phyloP scores from a whole-genome alignment of 1,140 invertebrate genomes.

The Gryon sp. region DNA sequence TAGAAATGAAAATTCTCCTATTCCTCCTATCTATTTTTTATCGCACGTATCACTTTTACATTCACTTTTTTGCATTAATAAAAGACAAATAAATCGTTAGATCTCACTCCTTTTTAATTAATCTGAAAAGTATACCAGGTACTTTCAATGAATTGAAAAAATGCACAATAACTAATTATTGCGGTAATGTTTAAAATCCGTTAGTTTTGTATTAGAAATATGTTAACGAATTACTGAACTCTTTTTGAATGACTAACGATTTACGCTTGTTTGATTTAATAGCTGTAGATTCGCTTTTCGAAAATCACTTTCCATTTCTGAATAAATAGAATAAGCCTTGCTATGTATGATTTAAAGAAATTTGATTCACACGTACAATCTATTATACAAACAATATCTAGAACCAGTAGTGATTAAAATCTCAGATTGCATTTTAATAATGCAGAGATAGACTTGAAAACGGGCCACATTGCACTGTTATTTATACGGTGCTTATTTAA shows the following conservation, averaged over 20 bases:
- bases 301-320: conserved; percentile 70
- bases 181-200: conserved; percentile 12
- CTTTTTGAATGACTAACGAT: conserved; percentile 40
- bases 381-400: conserved; percentile 6
- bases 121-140: conserved; percentile 36
- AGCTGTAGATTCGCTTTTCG: conserved; percentile 53
- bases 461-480: conserved; percentile 66
- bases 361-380: conserved; percentile 39
- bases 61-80: conserved; percentile 13
- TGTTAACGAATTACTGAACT: conserved; percentile 56
- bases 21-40: too few species aligned
- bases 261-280: conserved; percentile 53
- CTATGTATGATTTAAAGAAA: conserved; percentile 18
- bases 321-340: conserved; percentile 44
- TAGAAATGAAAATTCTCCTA: too few species aligned
- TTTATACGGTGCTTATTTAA: too few species aligned
- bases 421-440: conserved; percentile 49
- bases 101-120: conserved; percentile 23
- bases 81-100: conserved; percentile 45
- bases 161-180: conserved; percentile 47
- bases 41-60: conserved; percentile 16
- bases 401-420: conserved; percentile 49
- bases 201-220: conserved; percentile 46
- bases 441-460: conserved; percentile 68
- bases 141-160: conserved; percentile 48